phyloP scores from a whole-genome alignment of 2,888 invertebrate genomes.

The Alviniconcha strummeri region DNA sequence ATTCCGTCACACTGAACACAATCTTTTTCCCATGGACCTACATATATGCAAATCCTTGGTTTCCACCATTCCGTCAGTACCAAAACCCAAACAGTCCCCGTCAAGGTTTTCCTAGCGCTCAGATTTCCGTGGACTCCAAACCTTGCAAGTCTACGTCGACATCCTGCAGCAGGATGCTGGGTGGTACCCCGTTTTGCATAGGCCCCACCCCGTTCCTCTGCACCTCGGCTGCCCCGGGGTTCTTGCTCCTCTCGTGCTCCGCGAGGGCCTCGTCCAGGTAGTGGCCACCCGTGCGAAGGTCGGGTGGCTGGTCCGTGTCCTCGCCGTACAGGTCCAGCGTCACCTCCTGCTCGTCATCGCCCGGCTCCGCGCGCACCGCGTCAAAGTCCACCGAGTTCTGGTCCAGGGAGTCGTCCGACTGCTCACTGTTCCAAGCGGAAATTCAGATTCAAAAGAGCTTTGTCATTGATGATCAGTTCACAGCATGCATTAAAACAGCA shows the following conservation, averaged over 20 bases:
- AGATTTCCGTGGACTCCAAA: conserved; percentile 15
- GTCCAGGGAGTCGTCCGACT: conserved; percentile 33
- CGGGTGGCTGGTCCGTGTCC: neutral
- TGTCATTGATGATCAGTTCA: neutral
- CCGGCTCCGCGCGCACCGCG: neutral
- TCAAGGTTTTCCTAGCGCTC: too few species aligned
- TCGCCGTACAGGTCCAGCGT: conserved; percentile 33
- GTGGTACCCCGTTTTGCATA: neutral
- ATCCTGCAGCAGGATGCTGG: neutral
- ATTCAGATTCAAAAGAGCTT: neutral
- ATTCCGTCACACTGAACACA: too few species aligned
- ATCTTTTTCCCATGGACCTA: too few species aligned
- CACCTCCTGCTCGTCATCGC: conserved; percentile 35
- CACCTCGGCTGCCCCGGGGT: neutral
- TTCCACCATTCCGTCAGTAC: too few species aligned
- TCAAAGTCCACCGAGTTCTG: conserved; percentile 8
- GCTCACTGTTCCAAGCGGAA: neutral
- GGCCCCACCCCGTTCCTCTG: neutral
- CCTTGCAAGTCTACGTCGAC: neutral
- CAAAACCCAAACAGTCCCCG: too few species aligned
- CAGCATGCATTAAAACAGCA: neutral
- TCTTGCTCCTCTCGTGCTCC: conserved; percentile 1
- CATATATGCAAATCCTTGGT: too few species aligned
- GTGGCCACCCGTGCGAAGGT: neutral
- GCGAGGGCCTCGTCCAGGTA: conserved; percentile 15